Base-by-base conservation (phyloP, 1,140 invertebrate species). In the Drosophila carrolli region DNA sequence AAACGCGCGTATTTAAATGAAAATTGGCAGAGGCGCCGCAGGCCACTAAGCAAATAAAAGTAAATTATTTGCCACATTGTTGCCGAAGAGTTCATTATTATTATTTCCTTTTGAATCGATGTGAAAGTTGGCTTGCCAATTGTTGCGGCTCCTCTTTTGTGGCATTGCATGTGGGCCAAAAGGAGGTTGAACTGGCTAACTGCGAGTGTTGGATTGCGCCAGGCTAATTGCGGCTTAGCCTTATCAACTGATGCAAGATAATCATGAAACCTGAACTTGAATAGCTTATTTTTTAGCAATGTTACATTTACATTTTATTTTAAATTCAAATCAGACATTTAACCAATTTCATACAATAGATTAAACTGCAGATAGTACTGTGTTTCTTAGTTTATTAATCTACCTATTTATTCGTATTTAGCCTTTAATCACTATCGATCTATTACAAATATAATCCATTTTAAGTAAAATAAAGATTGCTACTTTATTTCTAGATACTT, bases 111-210 rank as follows among this genome's bases (percentile, higher is more conserved):
- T 44, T 61, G 56, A 76, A 77, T 70, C 75, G 58, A 77, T 70
- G 75, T 77, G 75, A 77, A 77, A 77, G 75, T 77, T 77, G 72
- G 60, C 61, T 50, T 38, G 74, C 72, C 73, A 75, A 75, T 75
- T 58, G 71, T 57, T 46, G 38, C 66, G 35, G 48, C 62, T 67
- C 37, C 66, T 58, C 44, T 58, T 71, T 71, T 50, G 68, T 50
- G 40, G 61, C 19, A 19, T 37, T 29, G 53, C 43, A 59, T 59
- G 13, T 48, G 41, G 43, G 32, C 8, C 57, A 35, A 19, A 41
- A 73, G 57, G 56, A 73, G 57, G 57, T 61, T 73, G 54, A 73
- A 73, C 47, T 73, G 68, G 47, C 51, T 73, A 32, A 38, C 38
- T 61, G 23, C 16, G 38, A 11, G 29, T 44, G 37, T 44, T 51